These are phyloP conservation scores for Rhogogaster chlorosoma DNA, from an alignment of 2,888 invertebrate species.

Conservation along the genomic window DNA sequence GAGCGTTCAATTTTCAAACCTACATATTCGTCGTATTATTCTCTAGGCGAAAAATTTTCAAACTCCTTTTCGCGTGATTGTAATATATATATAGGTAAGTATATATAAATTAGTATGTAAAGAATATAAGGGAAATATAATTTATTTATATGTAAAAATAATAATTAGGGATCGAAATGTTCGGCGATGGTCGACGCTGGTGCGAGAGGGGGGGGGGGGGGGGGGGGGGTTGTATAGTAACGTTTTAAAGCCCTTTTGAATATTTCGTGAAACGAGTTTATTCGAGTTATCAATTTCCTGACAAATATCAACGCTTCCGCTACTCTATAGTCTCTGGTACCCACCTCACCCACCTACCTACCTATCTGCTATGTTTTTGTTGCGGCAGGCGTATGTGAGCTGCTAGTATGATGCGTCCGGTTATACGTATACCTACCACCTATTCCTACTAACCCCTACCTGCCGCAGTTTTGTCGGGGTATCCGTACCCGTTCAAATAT, in stretches of 20 bases:
- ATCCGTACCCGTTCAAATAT: slow-evolving; percentile 45
- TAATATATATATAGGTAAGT: background rate
- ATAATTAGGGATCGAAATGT: slow-evolving; percentile 13
- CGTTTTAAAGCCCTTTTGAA: slow-evolving; percentile 66
- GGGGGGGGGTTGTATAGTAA: slow-evolving; percentile 39
- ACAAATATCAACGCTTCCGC: slow-evolving; percentile 75
- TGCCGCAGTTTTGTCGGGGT: background rate
- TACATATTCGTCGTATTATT: too few species aligned
- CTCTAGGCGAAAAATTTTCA: too few species aligned
- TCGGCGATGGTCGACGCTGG: background rate
- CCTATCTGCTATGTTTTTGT: slow-evolving; percentile 12
- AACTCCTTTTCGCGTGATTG: too few species aligned
- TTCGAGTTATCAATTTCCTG: slow-evolving; percentile 76
- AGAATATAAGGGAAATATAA: too few species aligned
- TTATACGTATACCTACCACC: background rate
- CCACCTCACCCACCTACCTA: background rate
- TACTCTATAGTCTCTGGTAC: background rate
- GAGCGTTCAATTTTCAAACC: slow-evolving; percentile 20
- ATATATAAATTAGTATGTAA: too few species aligned
- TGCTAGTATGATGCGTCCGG: background rate
- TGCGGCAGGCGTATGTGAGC: background rate
- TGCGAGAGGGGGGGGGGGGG: background rate
- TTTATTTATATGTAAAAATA: background rate
- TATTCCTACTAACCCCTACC: background rate
- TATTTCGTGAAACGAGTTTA: slow-evolving; percentile 74